Percentiles rank a stretch among this genome's conserved stretches.
Conservation (phyloP, 2,113 vertebrate species). For the Pteruthius melanotis region DNA sequence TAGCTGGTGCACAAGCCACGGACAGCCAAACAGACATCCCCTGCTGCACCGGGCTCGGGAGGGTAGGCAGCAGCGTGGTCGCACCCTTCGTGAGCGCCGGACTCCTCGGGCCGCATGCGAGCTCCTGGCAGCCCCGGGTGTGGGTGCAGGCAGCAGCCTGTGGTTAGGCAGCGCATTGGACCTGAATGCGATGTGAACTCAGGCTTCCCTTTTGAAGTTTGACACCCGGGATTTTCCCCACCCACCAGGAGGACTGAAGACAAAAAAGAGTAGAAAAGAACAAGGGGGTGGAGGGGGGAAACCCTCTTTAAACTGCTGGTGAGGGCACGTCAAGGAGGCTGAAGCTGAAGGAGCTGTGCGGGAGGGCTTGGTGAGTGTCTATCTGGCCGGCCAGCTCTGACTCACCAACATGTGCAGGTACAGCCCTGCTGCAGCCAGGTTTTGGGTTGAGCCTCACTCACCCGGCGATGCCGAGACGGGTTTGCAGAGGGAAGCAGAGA, state of each 20-base stretch:
- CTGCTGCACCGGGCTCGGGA: neutral
- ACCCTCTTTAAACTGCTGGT: conserved; percentile 32
- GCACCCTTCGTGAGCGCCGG: neutral
- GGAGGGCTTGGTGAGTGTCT: neutral
- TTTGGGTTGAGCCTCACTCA: neutral
- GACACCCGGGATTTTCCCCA: conserved; percentile 73
- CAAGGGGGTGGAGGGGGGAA: neutral
- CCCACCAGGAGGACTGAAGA: conserved; percentile 51
- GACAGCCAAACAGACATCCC: fast-evolving
- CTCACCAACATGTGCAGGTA: conserved; percentile 2
- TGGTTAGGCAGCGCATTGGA: conserved; percentile 39
- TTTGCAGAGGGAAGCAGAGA: neutral
- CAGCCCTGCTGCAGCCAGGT: neutral
- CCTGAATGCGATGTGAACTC: conserved; percentile 64
- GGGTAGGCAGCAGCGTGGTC: neutral
- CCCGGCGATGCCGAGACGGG: fast-evolving
- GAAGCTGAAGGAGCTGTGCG: conserved; percentile 14
- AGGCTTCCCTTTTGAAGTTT: conserved; percentile 74
- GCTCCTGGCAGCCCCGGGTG: conserved; percentile 19
- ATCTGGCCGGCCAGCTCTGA: neutral
- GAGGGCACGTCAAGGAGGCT: neutral
- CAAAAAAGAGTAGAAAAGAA: neutral
- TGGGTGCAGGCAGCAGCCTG: conserved; percentile 53
- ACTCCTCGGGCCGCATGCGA: fast-evolving
- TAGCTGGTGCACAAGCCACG: neutral